Base-by-base conservation (phyloP, 37 sponge, comb jelly and placozoan genomes). In the Ephydatia muelleri region DNA sequence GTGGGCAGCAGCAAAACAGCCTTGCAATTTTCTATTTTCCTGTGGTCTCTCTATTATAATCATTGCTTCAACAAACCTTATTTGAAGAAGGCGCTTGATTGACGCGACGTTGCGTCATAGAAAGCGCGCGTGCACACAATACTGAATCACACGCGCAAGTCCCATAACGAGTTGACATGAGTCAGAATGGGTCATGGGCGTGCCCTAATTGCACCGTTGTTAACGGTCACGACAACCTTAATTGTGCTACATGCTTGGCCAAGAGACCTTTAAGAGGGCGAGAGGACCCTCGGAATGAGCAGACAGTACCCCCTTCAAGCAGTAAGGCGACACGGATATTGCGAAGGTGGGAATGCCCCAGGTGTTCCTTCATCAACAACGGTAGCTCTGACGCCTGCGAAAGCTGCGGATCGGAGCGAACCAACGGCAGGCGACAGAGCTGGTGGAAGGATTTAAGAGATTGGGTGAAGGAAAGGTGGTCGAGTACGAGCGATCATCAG, bases 181-280 rank as follows among this genome's bases (percentile, higher is more conserved):
- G n/a, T n/a, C 34, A 68, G 35, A 35, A 82, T 14, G 57, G 57
- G 19, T 57, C 26, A 14, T 90, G 90, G 90, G 57, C 40, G 26
- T 90, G 90, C 57, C 38, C 66, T 1, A 22, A 11, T 2, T 90
- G 90, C 38, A 90, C 90, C 43, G 37, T 43, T 33, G n/a, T 75
- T 69, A 90, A 90, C 82, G 11, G 5, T 31, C 39, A 38, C 28
- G 13, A 70, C 25, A 27, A 72, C 1, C 13, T 81, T 3, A 72
- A 85, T 71, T 90, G 90, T 36, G 30, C 47, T 34, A 21, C 49
- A 9, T 90, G 90, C 39, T 36, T 84, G 38, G 31, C 33, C 40
- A 25, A 34, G 29, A 84, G 72, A 29, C 75, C 80, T 32, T 2
- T 28, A 43, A 9, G 40, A 4, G 47, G 77, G 22, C 27, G 65